Percentiles rank a stretch among this genome's conserved stretches.
Conservation (phyloP, 2,797 vertebrate species). For the Anableps anableps region DNA sequence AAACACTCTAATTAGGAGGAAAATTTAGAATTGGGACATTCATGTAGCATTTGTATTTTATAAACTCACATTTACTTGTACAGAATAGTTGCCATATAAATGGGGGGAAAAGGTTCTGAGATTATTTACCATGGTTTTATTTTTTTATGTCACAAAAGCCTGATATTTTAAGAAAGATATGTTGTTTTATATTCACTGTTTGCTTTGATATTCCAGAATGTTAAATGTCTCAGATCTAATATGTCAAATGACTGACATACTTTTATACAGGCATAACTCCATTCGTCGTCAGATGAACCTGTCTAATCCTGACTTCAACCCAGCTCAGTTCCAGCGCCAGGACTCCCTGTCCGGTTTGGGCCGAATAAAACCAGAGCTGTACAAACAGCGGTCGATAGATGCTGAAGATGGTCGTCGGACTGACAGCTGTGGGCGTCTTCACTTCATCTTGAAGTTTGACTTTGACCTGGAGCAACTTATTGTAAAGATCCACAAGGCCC, state of each 20-base stretch:
- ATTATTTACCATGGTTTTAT: neutral
- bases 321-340: slow-evolving; percentile 95
- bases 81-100: neutral
- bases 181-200: neutral
- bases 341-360: slow-evolving; percentile 92
- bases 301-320: slow-evolving; percentile 96
- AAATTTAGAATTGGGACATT: neutral
- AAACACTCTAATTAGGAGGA: neutral
- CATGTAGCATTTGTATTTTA: neutral
- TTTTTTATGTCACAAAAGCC: neutral
- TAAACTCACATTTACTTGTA: neutral
- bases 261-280: slow-evolving; percentile 89
- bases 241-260: neutral
- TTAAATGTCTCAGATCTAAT: neutral
- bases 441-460: slow-evolving; percentile 96
- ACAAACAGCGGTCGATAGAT: slow-evolving; percentile 95
- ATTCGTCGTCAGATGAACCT: slow-evolving; percentile 96
- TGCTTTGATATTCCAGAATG: neutral
- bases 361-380: slow-evolving; percentile 95
- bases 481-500: slow-evolving; percentile 95
- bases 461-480: slow-evolving; percentile 97
- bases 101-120: neutral
- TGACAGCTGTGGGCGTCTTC: slow-evolving; percentile 91
- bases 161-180: neutral
- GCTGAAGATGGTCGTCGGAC: slow-evolving; percentile 85